Percentiles rank a stretch among this genome's conserved stretches.
Evolutionary conservation across 37 sponge, comb jelly and placozoan genomes (phyloP).

Genomic region (Oscarella lobularis): DNA sequence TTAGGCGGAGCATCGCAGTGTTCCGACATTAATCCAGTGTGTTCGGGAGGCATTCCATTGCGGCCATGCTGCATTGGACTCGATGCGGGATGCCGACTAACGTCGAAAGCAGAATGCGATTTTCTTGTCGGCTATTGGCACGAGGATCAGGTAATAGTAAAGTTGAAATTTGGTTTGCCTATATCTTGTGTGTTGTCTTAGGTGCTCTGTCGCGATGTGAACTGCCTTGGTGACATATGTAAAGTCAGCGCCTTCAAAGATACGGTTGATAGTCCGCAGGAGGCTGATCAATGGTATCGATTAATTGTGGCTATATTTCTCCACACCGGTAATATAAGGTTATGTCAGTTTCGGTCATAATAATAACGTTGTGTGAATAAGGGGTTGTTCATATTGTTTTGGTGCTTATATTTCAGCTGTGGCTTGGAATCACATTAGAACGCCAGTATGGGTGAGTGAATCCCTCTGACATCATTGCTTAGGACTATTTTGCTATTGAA

Average conservation of each 20-base stretch:
- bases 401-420: constrained; percentile 1
- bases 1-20: constrained; percentile 31
- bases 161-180: no score
- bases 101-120: neutral
- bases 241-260: neutral
- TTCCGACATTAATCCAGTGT: constrained; percentile 6
- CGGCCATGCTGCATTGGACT: constrained; percentile 10
- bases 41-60: constrained; percentile 19
- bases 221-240: neutral
- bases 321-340: constrained; percentile 2
- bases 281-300: constrained; percentile 15
- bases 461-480: no score
- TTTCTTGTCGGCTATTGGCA: neutral
- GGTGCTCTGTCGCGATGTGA: constrained; percentile 6
- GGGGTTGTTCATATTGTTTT: neutral
- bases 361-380: neutral
- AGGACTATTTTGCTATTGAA: no score
- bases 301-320: constrained; percentile 6
- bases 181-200: neutral
- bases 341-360: neutral
- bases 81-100: neutral
- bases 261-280: neutral
- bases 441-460: constrained; percentile 1
- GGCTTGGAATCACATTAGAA: constrained; percentile 4
- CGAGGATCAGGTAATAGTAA: constrained; percentile 7